Base-by-base conservation (phyloP, 2,888 invertebrate genomes). In the Colletes collaris region DNA sequence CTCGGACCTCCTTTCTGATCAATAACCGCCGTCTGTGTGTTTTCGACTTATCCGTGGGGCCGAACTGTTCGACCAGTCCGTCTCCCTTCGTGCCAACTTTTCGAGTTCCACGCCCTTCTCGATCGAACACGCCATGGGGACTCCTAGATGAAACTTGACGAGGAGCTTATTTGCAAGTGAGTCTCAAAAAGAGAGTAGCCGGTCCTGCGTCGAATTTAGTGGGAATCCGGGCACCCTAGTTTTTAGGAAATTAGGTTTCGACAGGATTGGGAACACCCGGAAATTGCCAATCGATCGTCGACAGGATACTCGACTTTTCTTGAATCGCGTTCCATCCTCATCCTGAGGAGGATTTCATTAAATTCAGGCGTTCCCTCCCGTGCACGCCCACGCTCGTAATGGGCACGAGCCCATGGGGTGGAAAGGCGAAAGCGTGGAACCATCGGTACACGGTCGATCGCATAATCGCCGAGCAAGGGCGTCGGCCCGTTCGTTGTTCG, bases 1-100 rank as follows among this genome's bases (percentile, higher is more conserved):
- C 81, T 83, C 79, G 82, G 64, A 76, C 70, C 79, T 82, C 64
- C 84, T 84, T 83, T 69, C 84, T 86, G 88, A 90, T 90, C 90
- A 88, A 90, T 90, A 90, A 88, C 86, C 60, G 73, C 58, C 59
- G 60, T 55, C 62, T 66, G 52, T 58, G 37, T 50, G 50, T 60
- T 65, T 62, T 49, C 79, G 66, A 58, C 79, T 72, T 62, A 52
- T 66, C 13, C 69, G 19, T 10, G 66, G 55, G 62, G 55, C 27
- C 56, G 55, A 52, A 40, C 60, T 10, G 27, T 60, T 35, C 74
- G 55, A 44, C 46, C 56, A 27, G 19, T 27, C 58, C 58, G 11
- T 56, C 50, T 40, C 37, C 64, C 73, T 52, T 52, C 35, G 58
- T 4, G 46, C 52, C 52, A 64, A n/a, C 56, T 52, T 75, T 52